Base-by-base conservation (phyloP, 2,888 invertebrate species). In the Campoplex nolae region DNA sequence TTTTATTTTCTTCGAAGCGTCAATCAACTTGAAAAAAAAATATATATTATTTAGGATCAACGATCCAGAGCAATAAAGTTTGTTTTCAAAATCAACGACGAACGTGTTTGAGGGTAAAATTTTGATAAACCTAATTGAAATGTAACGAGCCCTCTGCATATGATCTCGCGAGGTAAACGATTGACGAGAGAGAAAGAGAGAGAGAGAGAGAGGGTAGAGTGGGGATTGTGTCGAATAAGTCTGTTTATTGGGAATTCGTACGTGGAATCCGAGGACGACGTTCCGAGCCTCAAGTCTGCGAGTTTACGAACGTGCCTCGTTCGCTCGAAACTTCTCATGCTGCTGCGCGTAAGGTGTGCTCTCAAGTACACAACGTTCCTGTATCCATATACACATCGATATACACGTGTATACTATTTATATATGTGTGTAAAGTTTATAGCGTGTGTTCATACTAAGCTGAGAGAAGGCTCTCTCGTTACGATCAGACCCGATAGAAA, bases 401-500 rank as follows among this genome's bases (percentile, higher is more conserved):
- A 75, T 16, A 23, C 38, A 54, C 18, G 38, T 73, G 18, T 56
- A 51, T 73, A 51, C 48, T 16, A 73, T 73, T 11, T 54, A 54
- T 51, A 13, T 38, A 42, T 38, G 54, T 48, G 32, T n/a, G 48
- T 62, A 3, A 62, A 32, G 45, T 45, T 23, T 62, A 13, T 73
- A 13, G 56, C 65, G 75, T 35, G 48, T 32, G 56, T 35, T 45
- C 35, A 70, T 80, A 65, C 51, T 73, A 51, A 51, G 67, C 62
- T 56, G 38, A 62, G 28, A 65, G 71, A 48, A 45, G 81, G 65
- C 73, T 81, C 77, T 77, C 67, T 84, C 87, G 87, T 85, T 87
- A 85, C 83, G 76, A 87, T 85, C 87, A 42, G 76, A 62, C 83
- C 51, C 83, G 75, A 77, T 87, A 70, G 87, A 87, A 87, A 87